Evolutionary conservation across 2,888 invertebrate species (phyloP).

Genomic region (Marasmarcha lunaedactyla): DNA sequence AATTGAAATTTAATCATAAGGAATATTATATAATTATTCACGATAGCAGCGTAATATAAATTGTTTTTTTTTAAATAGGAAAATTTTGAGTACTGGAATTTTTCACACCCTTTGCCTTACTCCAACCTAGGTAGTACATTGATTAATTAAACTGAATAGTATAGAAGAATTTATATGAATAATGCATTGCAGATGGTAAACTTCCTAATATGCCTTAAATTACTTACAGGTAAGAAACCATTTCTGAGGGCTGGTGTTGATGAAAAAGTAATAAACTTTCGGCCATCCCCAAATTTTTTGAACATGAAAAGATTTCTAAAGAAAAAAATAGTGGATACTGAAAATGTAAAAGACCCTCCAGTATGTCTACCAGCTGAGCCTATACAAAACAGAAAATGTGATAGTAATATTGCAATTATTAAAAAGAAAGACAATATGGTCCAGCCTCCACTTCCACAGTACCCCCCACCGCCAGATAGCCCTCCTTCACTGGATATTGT

Average conservation of each 20-base stretch:
- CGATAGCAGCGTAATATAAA: no score
- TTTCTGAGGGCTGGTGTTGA: not conserved
- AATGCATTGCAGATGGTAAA: no score
- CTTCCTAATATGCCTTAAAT: no score
- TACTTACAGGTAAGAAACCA: no score
- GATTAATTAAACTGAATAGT: no score
- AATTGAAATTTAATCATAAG: no score
- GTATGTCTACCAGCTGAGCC: not conserved
- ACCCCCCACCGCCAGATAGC: constrained; percentile 7
- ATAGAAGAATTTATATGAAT: no score
- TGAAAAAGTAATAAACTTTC: not conserved
- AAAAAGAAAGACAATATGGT: not conserved
- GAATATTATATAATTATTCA: no score
- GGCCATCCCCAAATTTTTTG: not conserved
- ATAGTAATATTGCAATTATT: not conserved
- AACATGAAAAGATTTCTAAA: not conserved
- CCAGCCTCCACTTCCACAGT: constrained; percentile 16
- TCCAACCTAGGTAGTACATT: no score
- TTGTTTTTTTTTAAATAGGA: no score
- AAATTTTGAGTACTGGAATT: no score
- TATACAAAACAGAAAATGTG: not conserved
- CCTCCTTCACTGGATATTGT: constrained; percentile 1
- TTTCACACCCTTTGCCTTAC: no score
- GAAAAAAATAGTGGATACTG: not conserved
- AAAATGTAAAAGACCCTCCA: not conserved